Percentiles rank a stretch among this genome's conserved stretches.
Evolutionary conservation across 1,140 invertebrate species (phyloP).

Genomic region (Belonocnema kinseyi): DNA sequence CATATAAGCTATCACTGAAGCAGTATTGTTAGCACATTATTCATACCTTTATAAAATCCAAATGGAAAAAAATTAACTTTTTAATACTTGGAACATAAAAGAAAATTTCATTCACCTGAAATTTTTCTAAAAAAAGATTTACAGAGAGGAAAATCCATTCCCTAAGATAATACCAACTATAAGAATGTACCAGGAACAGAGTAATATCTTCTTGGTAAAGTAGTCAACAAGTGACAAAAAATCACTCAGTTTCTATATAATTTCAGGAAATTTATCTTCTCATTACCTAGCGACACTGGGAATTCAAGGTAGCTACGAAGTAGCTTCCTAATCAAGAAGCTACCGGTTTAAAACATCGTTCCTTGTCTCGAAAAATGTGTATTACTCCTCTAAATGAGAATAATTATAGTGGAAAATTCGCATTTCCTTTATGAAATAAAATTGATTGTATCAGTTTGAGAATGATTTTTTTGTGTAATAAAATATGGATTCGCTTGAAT

Average conservation of each 20-base stretch:
- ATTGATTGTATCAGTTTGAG: no score
- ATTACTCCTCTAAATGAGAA: no score
- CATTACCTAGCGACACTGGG: conserved; percentile 37
- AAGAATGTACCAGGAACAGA: conserved; percentile 24
- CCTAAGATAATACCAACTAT: neutral
- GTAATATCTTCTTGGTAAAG: conserved; percentile 33
- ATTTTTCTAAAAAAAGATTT: no score
- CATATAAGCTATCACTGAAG: neutral
- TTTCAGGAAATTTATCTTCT: conserved; percentile 40
- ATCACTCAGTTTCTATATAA: conserved; percentile 27
- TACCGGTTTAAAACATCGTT: no score
- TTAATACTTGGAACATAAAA: neutral
- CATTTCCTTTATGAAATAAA: no score
- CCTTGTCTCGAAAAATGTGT: no score
- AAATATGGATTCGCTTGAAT: neutral
- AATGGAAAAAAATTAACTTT: neutral
- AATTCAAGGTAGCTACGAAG: neutral
- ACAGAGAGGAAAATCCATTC: no score
- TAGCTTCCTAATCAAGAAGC: no score
- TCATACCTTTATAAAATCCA: neutral
- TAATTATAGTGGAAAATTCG: no score
- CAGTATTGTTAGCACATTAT: neutral
- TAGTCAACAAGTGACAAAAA: conserved; percentile 28
- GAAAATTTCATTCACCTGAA: no score
- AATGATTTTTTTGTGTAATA: neutral